These are phyloP conservation scores for Syrista parreyssii DNA, from an alignment of 2,888 invertebrate species.

Conservation along the genomic window DNA sequence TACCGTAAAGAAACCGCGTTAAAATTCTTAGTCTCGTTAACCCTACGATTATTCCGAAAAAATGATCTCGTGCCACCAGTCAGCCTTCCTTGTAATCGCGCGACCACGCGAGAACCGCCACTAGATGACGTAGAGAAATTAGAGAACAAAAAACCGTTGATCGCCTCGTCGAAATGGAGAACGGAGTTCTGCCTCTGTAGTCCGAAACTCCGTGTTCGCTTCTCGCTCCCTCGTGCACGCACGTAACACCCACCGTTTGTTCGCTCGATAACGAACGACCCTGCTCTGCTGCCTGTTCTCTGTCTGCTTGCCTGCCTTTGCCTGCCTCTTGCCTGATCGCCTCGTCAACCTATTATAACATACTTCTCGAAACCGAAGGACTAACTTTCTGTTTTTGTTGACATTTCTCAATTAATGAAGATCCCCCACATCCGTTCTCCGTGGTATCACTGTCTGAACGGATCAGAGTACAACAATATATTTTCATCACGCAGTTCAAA, in stretches of 20 bases:
- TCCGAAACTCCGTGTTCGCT: constrained; percentile 18
- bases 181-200: neutral
- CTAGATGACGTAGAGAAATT: constrained; percentile 1
- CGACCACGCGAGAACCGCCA: neutral
- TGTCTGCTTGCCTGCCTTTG: neutral
- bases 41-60: constrained; percentile 3
- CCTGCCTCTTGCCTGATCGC: neutral
- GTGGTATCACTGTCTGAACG: neutral
- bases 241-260: constrained; percentile 21
- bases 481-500: neutral
- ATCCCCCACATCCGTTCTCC: neutral
- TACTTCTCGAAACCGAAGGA: neutral
- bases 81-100: constrained; percentile 35
- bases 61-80: constrained; percentile 36
- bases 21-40: neutral
- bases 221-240: constrained; percentile 33
- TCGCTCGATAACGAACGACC: constrained; percentile 7
- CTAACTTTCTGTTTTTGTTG: neutral
- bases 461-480: neutral
- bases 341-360: neutral
- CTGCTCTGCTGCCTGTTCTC: constrained; percentile 2
- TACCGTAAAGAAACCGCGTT: neutral
- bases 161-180: neutral
- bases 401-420: neutral
- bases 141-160: neutral